Evolutionary conservation across 2,888 invertebrate genomes (phyloP).

Genomic region (Pycnomerus fuliginosus): DNA sequence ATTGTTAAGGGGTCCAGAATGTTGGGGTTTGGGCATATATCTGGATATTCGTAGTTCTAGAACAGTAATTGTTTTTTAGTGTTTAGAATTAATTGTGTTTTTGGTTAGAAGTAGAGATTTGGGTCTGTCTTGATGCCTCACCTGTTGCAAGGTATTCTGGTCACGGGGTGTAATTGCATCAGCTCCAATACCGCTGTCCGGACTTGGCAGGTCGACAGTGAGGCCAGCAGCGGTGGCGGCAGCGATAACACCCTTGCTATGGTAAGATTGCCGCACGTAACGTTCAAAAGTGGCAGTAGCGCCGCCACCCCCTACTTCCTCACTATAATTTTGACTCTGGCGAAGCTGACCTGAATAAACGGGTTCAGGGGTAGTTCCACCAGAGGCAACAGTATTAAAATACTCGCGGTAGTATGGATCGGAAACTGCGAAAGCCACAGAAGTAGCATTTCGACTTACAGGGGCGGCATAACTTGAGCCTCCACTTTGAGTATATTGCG

Average conservation of each 20-base stretch:
- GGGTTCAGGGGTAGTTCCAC: slow-evolving; percentile 60
- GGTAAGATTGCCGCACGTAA: slow-evolving; percentile 67
- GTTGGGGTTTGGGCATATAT: slow-evolving; percentile 67
- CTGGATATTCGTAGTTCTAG: slow-evolving; percentile 91
- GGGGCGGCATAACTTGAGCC: slow-evolving; percentile 50
- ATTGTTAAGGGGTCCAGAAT: slow-evolving; percentile 50
- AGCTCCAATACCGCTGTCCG: slow-evolving; percentile 94
- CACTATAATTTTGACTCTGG: slow-evolving; percentile 59
- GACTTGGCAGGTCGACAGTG: slow-evolving; percentile 92
- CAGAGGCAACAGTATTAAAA: slow-evolving; percentile 63
- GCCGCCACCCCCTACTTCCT: slow-evolving; percentile 57
- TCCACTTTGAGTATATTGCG: slow-evolving; percentile 48
- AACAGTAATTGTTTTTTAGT: no score
- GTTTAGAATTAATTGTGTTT: no score
- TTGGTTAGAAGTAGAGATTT: no score
- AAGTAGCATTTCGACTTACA: slow-evolving; percentile 48
- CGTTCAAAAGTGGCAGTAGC: slow-evolving; percentile 67
- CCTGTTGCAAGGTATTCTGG: slow-evolving; percentile 88
- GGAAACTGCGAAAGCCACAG: slow-evolving; percentile 62
- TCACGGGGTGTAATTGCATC: slow-evolving; percentile 90
- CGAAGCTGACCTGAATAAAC: slow-evolving; percentile 51
- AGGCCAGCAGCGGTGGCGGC: slow-evolving; percentile 77
- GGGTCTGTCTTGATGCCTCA: slow-evolving; percentile 55
- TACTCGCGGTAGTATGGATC: slow-evolving; percentile 83
- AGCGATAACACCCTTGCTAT: slow-evolving; percentile 71